Conservation (phyloP, 2,113 vertebrate species). For the Arvicanthis niloticus region DNA sequence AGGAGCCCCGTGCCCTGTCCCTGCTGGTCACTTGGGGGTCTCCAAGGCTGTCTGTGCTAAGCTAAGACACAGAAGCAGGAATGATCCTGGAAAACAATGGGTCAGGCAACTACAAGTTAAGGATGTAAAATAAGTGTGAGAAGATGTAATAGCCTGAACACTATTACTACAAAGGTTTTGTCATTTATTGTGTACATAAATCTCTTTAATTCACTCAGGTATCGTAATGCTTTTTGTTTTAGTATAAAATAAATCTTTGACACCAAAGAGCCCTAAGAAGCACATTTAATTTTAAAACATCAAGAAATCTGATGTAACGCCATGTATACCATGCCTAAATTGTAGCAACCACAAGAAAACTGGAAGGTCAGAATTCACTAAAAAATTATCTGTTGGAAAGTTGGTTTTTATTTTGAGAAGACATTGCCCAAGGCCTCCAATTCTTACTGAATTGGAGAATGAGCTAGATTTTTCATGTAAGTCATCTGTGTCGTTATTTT, state of each 20-base stretch:
- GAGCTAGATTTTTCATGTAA: neutral
- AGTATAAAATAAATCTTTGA: slow-evolving; percentile 49
- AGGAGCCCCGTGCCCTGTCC: neutral
- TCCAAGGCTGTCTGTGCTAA: neutral
- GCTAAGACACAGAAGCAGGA: neutral
- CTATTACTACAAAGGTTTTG: neutral
- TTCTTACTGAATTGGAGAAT: neutral
- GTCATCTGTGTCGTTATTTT: neutral
- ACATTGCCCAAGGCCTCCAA: neutral
- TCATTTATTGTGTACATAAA: neutral
- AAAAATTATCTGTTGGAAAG: neutral
- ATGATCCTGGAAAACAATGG: neutral
- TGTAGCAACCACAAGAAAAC: neutral
- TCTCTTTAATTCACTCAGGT: slow-evolving; percentile 5
- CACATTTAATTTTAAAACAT: slow-evolving; percentile 12
- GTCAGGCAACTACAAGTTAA: neutral
- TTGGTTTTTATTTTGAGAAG: neutral
- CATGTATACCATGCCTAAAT: neutral
- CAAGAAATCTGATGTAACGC: neutral
- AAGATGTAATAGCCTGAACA: neutral
- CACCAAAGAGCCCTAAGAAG: slow-evolving; percentile 6
- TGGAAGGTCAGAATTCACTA: neutral
- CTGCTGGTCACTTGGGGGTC: neutral
- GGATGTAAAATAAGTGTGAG: neutral
- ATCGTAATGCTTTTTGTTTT: slow-evolving; percentile 36